Evolutionary conservation across 2,888 invertebrate genomes (phyloP), one percentile per base, ranked within the genome.

Genomic region (Drosophila meridionalis): DNA sequence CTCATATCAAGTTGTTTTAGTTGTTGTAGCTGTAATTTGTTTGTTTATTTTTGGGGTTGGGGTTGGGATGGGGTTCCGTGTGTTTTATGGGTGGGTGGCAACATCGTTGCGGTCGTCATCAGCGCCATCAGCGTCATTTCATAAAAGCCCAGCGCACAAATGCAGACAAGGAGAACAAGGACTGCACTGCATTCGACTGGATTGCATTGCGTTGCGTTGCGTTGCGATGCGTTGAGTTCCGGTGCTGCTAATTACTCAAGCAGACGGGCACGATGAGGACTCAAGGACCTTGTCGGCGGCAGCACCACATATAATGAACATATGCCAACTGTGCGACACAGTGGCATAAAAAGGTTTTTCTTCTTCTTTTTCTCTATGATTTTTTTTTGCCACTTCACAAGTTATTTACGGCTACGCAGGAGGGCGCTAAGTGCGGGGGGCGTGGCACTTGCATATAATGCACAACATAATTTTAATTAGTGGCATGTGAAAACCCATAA

Each of bases 231-330:
- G 73, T 42, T 42, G 65, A 65, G 61, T 80, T 85, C 78, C 80
- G 78, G 80, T 76, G 52, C 83, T 84, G 83, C 87, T 84, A 85
- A 85, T 85, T 85, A 85, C 85, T 85, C 83, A 85, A 85, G 85
- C 83, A 87, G 85, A 85, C 81, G 73, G 62, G 52, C 43, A 70
- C 57, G 69, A 67, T 58, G 77, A 56, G 73, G 71, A 58, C 72
- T 80, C 75, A 76, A 84, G 87, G 84, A 87, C 76, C 82, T 83
- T 80, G 84, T 82, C 87, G 87, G 75, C 75, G 57, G 82, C 78
- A 58, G 57, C 43, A 80, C 77, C 43, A 78, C 77, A 79, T 81
- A 85, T 85, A 85, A 85, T 87, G 85, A 85, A 87, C 85, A 87
- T 76, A 83, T 78, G 80, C 50, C 80, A 58, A 58, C 64, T 64